Base-by-base conservation (phyloP, 2,888 invertebrate genomes). In the Suillia variegata region DNA sequence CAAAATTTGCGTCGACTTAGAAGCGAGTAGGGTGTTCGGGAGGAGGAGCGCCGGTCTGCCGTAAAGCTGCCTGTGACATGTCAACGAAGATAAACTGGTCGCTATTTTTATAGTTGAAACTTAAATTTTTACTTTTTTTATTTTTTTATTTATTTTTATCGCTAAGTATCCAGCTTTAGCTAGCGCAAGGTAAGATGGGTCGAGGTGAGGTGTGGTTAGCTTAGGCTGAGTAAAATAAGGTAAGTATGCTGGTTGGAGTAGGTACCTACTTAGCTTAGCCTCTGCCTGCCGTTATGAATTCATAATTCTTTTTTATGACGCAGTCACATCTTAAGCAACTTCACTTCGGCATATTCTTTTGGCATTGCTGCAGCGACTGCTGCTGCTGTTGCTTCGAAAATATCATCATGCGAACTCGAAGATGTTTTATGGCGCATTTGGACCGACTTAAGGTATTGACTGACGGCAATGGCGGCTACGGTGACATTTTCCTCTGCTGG, bases 11-110 rank as follows among this genome's bases (percentile, higher is more conserved):
- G 26, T 26, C 26, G 26, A 6, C 26, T 5, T 26, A 5, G 38
- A n/a, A 20, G 45, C 17, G 45, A 5, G 18, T n/a, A 38, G 6
- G 38, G 38, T 4, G 10, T 5, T 38, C 38, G 13, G 6, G 15
- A 8, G 12, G 8, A 8, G 4, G 12, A 13, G 38, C 38, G 18
- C 45, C 20, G 18, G 3, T 45, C 18, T 13, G 4, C 18, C 45
- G n/a, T n/a, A n/a, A n/a, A n/a, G n/a, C n/a, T n/a, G 45, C 45
- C 45, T 45, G 45, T 45, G 50, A 49, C 50, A 56, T 61, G 56
- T 56, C 56, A 56, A 50, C 60, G 21, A 54, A 56, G 60, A 61
- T 61, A 53, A 61, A 56, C 54, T 61, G 56, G 54, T 57, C 60
- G 57, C 45, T n/a, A n/a, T n/a, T 45, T 45, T 45, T 45, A 13